Conservation (phyloP, 2,113 vertebrate genomes). For the Genyomyrus donnyi region DNA sequence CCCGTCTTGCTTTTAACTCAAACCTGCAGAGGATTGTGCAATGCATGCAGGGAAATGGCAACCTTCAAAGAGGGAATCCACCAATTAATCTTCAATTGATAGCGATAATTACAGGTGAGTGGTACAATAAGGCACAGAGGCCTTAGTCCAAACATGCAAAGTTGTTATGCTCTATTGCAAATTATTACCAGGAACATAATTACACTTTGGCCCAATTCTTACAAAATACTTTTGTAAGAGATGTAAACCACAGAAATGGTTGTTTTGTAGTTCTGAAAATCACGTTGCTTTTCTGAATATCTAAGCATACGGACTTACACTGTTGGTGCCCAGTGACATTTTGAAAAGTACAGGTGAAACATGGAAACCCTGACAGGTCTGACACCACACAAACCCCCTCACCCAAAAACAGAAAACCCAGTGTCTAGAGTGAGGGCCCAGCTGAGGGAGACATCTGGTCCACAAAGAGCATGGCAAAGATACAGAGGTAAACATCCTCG, state of each 20-base stretch:
- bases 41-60: not conserved
- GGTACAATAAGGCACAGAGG: not conserved
- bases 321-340: not conserved
- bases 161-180: not conserved
- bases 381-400: not conserved
- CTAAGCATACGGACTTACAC: not conserved
- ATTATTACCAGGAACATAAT: not conserved
- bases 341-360: not conserved
- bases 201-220: not conserved
- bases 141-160: not conserved
- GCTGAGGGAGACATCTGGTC: not conserved
- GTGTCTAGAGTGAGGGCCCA: not conserved
- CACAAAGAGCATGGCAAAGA: not conserved
- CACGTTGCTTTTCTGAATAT: not conserved
- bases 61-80: not conserved
- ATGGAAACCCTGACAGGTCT: not conserved
- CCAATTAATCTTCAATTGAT: not conserved
- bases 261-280: not conserved
- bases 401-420: not conserved
- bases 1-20: not conserved
- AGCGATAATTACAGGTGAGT: constrained; percentile 6
- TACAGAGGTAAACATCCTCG: not conserved
- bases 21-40: not conserved
- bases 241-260: not conserved
- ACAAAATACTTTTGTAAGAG: not conserved